These are phyloP conservation scores for Clamator glandarius DNA, from an alignment of 2,797 vertebrate genomes.

Conservation along the genomic window DNA sequence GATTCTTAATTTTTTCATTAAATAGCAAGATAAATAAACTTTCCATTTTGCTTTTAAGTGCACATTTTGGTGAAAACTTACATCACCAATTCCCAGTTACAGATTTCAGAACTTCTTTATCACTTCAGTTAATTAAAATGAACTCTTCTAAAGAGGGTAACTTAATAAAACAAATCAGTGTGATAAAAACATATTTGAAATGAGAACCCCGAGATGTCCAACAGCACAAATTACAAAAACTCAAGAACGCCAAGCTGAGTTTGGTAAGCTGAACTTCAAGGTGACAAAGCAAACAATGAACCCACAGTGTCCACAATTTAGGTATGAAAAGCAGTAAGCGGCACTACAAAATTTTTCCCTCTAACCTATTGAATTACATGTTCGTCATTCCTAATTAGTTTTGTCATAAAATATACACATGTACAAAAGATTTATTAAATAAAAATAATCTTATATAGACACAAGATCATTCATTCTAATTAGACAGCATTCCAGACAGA, in stretches of 20 bases:
- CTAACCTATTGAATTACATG: conserved; percentile 53
- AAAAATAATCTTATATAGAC: conserved; percentile 76
- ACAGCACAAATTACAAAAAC: conserved; percentile 37
- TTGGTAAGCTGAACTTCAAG: conserved; percentile 35
- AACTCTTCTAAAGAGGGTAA: conserved; percentile 10
- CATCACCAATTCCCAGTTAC: conserved; percentile 11
- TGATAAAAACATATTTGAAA: conserved; percentile 35
- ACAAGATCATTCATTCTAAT: conserved; percentile 76
- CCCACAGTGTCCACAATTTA: conserved; percentile 26
- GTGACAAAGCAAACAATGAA: conserved; percentile 58
- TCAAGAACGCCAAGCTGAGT: background rate
- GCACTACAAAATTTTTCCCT: conserved; percentile 40
- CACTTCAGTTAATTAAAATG: conserved; percentile 43
- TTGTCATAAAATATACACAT: conserved; percentile 68
- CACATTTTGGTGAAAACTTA: conserved; percentile 10
- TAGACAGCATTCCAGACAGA: conserved; percentile 69
- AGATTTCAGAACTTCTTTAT: conserved; percentile 38
- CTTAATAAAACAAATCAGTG: conserved; percentile 4
- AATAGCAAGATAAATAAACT: conserved; percentile 25
- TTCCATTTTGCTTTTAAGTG: background rate
- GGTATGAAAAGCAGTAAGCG: conserved; percentile 35
- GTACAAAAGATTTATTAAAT: conserved; percentile 69
- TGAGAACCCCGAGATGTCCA: conserved; percentile 28
- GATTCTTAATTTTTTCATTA: conserved; percentile 33
- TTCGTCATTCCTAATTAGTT: conserved; percentile 76